Evolutionary conservation across 2,797 vertebrate species (phyloP).

Genomic region (Ctenosaura bakeri): DNA sequence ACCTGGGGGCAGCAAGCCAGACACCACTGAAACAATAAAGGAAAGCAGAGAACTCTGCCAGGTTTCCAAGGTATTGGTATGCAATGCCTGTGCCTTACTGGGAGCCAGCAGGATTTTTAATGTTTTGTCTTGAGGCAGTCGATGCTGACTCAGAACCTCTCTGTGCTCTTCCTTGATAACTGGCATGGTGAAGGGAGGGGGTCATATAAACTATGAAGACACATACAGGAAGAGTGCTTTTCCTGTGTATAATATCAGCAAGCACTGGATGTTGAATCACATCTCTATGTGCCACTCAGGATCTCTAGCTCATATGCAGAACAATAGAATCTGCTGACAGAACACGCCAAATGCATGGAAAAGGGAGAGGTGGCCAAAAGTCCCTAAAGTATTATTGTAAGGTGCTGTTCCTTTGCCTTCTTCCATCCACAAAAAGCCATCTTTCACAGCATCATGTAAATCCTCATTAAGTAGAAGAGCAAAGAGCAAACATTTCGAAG

Average conservation of each 20-base stretch:
- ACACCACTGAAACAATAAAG: slow-evolving; percentile 56
- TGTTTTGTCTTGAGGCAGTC: slow-evolving; percentile 71
- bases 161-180: slow-evolving; percentile 63
- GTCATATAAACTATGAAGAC: slow-evolving; percentile 57
- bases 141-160: slow-evolving; percentile 76
- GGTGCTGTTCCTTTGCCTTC: slow-evolving; percentile 40
- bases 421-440: neutral
- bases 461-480: slow-evolving; percentile 20
- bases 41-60: slow-evolving; percentile 52
- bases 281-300: slow-evolving; percentile 52
- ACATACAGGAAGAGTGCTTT: slow-evolving; percentile 50
- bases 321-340: slow-evolving; percentile 48
- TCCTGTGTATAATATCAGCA: slow-evolving; percentile 75
- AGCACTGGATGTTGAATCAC: slow-evolving; percentile 69
- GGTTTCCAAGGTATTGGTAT: slow-evolving; percentile 60
- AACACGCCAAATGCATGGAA: neutral
- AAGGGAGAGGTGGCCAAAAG: neutral
- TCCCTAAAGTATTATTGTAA: slow-evolving; percentile 42
- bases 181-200: neutral
- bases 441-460: slow-evolving; percentile 16
- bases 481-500: neutral
- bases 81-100: slow-evolving; percentile 39
- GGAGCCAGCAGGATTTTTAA: slow-evolving; percentile 52
- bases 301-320: slow-evolving; percentile 49
- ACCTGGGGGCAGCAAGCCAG: slow-evolving; percentile 35